A percentile compares a stretch with the other conserved stretches of the same genome.
Conservation (phyloP, 2,113 vertebrate genomes). For the Candoia aspera region DNA sequence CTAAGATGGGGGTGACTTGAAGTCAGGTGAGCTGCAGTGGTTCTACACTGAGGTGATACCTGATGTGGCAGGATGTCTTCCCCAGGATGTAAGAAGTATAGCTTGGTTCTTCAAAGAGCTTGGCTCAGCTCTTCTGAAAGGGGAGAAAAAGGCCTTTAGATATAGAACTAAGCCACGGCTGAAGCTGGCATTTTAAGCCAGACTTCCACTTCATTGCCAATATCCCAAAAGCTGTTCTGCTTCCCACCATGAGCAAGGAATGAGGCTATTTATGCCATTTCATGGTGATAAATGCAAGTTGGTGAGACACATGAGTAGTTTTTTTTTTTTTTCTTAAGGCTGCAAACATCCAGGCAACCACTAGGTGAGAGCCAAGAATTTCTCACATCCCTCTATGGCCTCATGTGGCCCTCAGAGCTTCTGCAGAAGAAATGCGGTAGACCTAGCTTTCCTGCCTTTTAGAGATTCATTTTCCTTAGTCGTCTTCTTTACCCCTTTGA, state of each 20-base stretch:
- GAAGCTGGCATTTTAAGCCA: neutral
- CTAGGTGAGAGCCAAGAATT: neutral
- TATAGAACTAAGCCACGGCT: neutral
- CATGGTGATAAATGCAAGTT: neutral
- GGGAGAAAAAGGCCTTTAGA: neutral
- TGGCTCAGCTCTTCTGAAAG: neutral
- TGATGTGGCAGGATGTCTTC: no score
- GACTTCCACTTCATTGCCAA: neutral
- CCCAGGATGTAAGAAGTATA: neutral
- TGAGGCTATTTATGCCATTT: slow-evolving; percentile 7
- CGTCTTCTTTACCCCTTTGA: slow-evolving; percentile 15
- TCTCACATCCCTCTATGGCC: neutral
- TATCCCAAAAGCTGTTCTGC: slow-evolving; percentile 4
- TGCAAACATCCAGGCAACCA: neutral
- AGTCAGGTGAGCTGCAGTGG: no score
- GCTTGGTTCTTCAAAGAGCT: neutral
- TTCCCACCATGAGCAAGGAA: slow-evolving; percentile 3
- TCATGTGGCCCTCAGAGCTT: neutral
- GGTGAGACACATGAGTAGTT: slow-evolving; percentile 15
- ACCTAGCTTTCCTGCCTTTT: neutral
- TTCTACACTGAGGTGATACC: no score
- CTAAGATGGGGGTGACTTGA: no score
- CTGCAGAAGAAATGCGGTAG: neutral
- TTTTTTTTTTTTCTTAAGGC: neutral
- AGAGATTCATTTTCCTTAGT: neutral